Base-by-base conservation (phyloP, 1,140 invertebrate species). In the Saxidomus purpurata region DNA sequence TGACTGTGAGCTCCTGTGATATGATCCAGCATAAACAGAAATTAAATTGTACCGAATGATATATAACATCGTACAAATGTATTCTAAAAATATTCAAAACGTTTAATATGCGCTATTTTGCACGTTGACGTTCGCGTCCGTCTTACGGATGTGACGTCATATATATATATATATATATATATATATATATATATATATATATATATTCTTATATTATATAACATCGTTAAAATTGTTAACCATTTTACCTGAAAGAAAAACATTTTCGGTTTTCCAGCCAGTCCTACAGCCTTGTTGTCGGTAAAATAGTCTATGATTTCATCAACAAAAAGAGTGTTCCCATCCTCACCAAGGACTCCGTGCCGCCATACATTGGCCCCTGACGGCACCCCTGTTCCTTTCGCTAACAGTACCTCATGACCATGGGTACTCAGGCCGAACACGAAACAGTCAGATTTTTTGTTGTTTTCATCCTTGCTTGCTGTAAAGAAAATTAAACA, bases 241-340 rank as follows among this genome's bases (percentile, higher is more conserved):
- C 34, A 34, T 28, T 8, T 67, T 67, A 77, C 74, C 74, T 77
- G 74, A 19, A 77, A 11, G 43, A 77, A 77, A 34, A 77, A 77
- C 11, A 77, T 11, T 19, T 77, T 77, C 25, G 74, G 74, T 28
- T 77, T 77, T 49, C 43, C 74, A 0, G 9, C 43, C 8, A 77
- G 36, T 13, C n/a, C 22, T 11, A 8, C 17, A 6, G 74, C n/a
- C 2, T 77, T 77, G 1, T 77, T 25, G 25, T 49, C 43, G 52
- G 6, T 25, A 38, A 77, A 77, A 19, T 25, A 52, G 2, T 77
- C 43, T 25, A 77, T 31, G 25, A 52, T 77, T 2, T 77, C 74
- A 28, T 77, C 74, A 31, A 77, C 25, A 25, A 13, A 47, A 25
- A 77, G 2, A 15, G 25, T 6, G 0, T 25, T 1, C 11, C 43